A percentile compares a stretch with the other conserved stretches of the same genome.
Conservation (phyloP, 2,797 vertebrate species). For the Champsocephalus gunnari region DNA sequence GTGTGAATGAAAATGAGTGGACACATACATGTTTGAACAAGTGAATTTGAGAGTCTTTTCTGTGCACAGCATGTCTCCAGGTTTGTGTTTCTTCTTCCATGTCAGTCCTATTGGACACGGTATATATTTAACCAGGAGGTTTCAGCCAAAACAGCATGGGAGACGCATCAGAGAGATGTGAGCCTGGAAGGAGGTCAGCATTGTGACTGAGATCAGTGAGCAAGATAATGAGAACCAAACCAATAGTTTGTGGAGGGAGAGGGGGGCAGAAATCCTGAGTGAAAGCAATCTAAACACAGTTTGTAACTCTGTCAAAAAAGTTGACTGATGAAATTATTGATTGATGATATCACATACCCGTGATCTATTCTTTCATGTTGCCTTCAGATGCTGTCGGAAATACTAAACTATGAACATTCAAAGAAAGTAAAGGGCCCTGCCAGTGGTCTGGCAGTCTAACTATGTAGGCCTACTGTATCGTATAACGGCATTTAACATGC, state of each 20-base stretch:
- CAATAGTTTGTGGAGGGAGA: neutral
- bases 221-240: conserved; percentile 22
- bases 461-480: conserved; percentile 35
- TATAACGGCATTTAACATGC: conserved; percentile 45
- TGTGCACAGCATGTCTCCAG: conserved; percentile 54
- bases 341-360: neutral
- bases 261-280: conserved; percentile 7
- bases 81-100: conserved; percentile 74
- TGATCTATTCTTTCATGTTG: neutral
- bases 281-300: neutral
- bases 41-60: conserved; percentile 34
- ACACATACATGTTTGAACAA: neutral
- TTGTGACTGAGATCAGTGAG: conserved; percentile 40
- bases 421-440: neutral
- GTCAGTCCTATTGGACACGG: conserved; percentile 68
- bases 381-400: neutral
- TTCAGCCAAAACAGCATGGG: conserved; percentile 62
- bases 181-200: conserved; percentile 63
- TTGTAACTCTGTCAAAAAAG: neutral
- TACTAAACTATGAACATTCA: neutral
- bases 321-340: neutral
- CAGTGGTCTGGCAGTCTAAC: conserved; percentile 4
- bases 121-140: conserved; percentile 78
- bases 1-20: neutral
- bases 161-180: conserved; percentile 53